Base-by-base conservation (phyloP, 1,140 invertebrate genomes). In the Hypothenemus hampei region DNA sequence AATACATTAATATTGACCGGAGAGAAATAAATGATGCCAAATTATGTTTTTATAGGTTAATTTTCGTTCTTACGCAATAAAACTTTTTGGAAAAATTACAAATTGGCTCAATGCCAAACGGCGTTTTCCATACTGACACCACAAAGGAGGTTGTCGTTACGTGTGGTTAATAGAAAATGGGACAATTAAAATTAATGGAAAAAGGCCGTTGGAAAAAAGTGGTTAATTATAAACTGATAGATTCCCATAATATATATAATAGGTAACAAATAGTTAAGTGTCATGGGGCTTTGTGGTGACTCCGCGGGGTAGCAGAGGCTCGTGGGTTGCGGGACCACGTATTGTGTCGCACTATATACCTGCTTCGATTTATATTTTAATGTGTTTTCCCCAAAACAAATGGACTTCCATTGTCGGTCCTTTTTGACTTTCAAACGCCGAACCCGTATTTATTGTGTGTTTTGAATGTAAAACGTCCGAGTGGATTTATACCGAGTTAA, bases 371-470 rank as follows among this genome's bases (percentile, higher is more conserved):
- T 68, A 64, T 68, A 69, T 68, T 67, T 67, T 66, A 67, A 69
- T 69, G 64, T 64, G 63, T 66, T 69, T 69, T 58, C 58, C 61
- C 64, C 66, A 68, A 69, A 69, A 69, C 68, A 69, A 69, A 69
- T 69, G 67, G 62, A 62, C 59, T 59, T 61, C 66, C 61, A 62
- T 65, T 64, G 68, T 66, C 68, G 66, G 68, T 39, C 26, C 50
- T 63, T 61, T 67, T 65, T 52, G 59, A 57, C 60, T 65, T 62
- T 57, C 55, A 61, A 61, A 64, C 56, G 59, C 60, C 65, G 60
- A 66, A 61, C 58, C 56, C 54, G 55, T 64, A 67, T 68, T 64
- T 66, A 66, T 68, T 63, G 60, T 64, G 58, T 65, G 63, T 63
- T 65, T 66, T 64, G 62, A 64, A 67, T 63, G 60, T 65, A 60